A percentile compares a stretch with the other conserved stretches of the same genome.
Conservation (phyloP, 2,888 invertebrate species). For the Notodonta ziczac region DNA sequence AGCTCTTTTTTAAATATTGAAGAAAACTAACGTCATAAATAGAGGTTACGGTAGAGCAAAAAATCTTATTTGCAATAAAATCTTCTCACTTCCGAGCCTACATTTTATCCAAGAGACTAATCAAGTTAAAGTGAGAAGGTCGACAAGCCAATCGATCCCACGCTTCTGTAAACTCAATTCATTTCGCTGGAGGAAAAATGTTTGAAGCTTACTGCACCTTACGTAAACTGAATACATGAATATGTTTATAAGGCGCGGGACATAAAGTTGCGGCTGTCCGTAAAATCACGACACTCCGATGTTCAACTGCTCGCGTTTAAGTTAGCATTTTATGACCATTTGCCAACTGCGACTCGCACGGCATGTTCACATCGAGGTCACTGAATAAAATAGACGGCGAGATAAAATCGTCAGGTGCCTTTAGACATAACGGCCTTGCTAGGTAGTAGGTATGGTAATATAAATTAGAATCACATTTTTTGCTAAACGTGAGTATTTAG, state of each 20-base stretch:
- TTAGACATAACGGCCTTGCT: neutral
- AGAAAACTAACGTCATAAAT: too few relatives aligned
- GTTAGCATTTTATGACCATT: conserved; percentile 6
- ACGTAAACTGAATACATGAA: conserved; percentile 53
- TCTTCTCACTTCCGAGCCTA: neutral
- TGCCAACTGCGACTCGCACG: conserved; percentile 3
- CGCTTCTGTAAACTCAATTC: conserved; percentile 24
- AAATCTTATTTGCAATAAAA: neutral
- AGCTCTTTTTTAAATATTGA: too few relatives aligned
- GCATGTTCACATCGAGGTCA: conserved; percentile 10
- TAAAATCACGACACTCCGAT: conserved; percentile 9
- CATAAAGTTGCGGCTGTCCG: neutral
- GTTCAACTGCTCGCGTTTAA: conserved; percentile 4
- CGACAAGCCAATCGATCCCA: conserved; percentile 12
- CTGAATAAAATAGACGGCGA: conserved; percentile 15
- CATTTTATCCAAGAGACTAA: conserved; percentile 18
- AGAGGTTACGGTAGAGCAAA: too few relatives aligned
- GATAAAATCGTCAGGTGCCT: conserved; percentile 12
- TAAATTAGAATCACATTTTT: neutral
- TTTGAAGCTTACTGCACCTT: conserved; percentile 35
- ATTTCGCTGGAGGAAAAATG: conserved; percentile 35
- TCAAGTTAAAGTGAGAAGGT: conserved; percentile 25
- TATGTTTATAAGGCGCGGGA: conserved; percentile 33
- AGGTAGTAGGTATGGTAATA: too few relatives aligned
- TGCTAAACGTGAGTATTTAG: neutral